Base-by-base conservation (phyloP, 2,797 vertebrate species). In the Clarias pachynema region DNA sequence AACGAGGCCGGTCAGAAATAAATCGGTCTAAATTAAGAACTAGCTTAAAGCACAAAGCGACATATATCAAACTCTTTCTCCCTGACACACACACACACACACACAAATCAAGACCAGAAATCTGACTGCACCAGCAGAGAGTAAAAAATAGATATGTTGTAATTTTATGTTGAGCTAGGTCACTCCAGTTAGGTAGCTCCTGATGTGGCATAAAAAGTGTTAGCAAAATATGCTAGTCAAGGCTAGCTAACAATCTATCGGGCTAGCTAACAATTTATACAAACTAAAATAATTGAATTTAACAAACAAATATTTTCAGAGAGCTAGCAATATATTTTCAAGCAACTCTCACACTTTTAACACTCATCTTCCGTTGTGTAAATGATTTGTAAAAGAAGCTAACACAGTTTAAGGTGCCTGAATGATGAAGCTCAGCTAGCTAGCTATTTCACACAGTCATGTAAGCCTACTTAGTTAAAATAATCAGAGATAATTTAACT, bases 1-100 rank as follows among this genome's bases (percentile, higher is more conserved):
- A 89, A 84, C 14, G 81, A 80, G 79, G 85, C 10, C 79, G 49
- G 26, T 69, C 84, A 81, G 40, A 80, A 88, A 86, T 80, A 86
- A 59, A 86, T 31, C 62, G 24, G 53, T 82, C 60, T 81, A 84
- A 87, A 86, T 75, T 86, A 85, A 84, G 69, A 59, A 34, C 2
- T 37, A 75, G 81, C 69, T 69, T 74, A 56, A 80, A 78, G 75
- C 75, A 78, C 31, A 78, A 60, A 78, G 56, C 56, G 56, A 60
- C 75, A 60, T 78, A 78, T 78, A 78, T 78, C 75, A 78, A 60
- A 62, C 29, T 40, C 31, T 22, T 22, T 22, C 14, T 8, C 44
- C 5, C 29, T 6, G 14, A 5, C 4, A 29, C 74, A 59, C 73
- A 57, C 7, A 24, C 74, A 77, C 9, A 60, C 16, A 59, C 53